Evolutionary conservation across 1,140 invertebrate genomes (phyloP).

Genomic region (Metaphire vulgaris): DNA sequence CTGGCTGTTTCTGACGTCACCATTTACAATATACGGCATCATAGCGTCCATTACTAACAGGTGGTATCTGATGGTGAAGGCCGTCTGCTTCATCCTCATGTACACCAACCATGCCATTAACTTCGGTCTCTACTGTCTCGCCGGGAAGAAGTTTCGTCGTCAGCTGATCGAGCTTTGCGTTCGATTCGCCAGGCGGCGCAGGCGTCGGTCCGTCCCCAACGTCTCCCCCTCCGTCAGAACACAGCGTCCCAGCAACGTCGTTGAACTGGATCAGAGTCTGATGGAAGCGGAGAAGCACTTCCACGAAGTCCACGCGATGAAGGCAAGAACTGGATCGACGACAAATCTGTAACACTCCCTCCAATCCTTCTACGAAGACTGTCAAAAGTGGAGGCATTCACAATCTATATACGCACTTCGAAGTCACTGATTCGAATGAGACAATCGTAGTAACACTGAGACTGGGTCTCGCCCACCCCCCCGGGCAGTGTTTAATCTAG

Average conservation of each 20-base stretch:
- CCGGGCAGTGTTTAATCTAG: too few species aligned
- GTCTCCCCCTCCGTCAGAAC: background rate
- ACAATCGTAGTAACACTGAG: too few species aligned
- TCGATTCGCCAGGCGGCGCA: background rate
- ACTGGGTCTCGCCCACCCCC: too few species aligned
- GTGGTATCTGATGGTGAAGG: background rate
- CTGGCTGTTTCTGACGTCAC: constrained; percentile 46
- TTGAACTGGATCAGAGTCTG: background rate
- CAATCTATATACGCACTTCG: too few species aligned
- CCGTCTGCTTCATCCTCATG: constrained; percentile 27
- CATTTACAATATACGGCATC: constrained; percentile 38
- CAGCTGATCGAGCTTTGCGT: constrained; percentile 7
- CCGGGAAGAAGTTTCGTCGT: constrained; percentile 28
- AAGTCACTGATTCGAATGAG: too few species aligned
- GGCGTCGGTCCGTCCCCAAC: background rate
- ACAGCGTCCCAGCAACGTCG: background rate
- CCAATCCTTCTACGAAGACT: too few species aligned
- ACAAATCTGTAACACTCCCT: too few species aligned
- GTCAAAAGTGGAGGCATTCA: too few species aligned
- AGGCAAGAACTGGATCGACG: too few species aligned
- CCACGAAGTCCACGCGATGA: too few species aligned
- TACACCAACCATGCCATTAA: constrained; percentile 33
- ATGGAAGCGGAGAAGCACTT: background rate
- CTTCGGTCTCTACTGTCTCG: constrained; percentile 33
- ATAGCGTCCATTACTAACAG: background rate